Base-by-base conservation (phyloP, 2,113 vertebrate species). In the Peucedramus taeniatus region DNA sequence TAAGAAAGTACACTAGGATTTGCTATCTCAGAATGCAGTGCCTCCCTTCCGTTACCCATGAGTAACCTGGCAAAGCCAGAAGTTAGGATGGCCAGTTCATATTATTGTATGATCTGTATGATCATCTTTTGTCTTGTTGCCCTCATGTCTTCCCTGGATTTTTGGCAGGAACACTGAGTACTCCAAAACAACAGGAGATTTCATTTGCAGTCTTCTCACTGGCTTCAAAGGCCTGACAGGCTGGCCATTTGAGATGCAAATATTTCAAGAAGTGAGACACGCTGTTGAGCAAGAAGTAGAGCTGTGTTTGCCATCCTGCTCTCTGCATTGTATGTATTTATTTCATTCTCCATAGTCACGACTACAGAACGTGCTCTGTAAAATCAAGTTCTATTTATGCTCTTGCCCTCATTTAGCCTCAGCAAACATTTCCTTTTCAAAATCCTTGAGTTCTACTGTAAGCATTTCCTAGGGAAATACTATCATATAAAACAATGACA, bases 291-390 rank as follows among this genome's bases (percentile, higher is more conserved):
- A 85, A 69, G 54, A 66, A 86, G 47, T 49, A 92, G 61, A 84
- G 45, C 57, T 10, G 4, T 18, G 78, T 76, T 87, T 85, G 49
- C 66, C 7, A 6, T 49, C 54, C 75, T 76, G 30, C 22, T 87
- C 72, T 60, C 86, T 89, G 84, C 86, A 94, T 31, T 92, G 74
- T 93, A 90, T 78, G 76, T 81, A 77, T 78, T 93, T 87, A 63
- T 51, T 94, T 83, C 3, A 1, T 78, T 69, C 56, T 89, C 64
- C 28, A 42, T 9, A 95, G 0, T 66, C 4, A 11, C 0, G 5
- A 89, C 79, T 88, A 66, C 12, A 63, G 39, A 93, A 88, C 0
- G 0, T 27, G 63, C 60, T 72, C 71, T 60, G n/a, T 86, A 90
- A 83, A 69, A 94, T 24, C 39, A 77, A 85, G 39, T 47, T 80